Conservation (phyloP, 1,140 invertebrate genomes). For the Plectus sambesii region DNA sequence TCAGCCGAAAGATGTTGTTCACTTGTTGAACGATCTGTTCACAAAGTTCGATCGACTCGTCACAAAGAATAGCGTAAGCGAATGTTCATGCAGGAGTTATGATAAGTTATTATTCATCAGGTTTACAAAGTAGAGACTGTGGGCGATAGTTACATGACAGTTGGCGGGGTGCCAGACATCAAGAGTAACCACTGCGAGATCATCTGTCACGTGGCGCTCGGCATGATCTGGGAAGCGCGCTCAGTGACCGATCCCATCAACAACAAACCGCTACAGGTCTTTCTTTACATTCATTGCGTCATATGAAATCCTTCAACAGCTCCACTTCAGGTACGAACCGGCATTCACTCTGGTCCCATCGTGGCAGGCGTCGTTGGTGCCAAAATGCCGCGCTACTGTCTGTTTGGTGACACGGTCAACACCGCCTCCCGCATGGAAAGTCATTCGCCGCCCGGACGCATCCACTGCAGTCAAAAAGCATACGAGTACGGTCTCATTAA, state of each 20-base stretch:
- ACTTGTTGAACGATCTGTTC: slow-evolving; percentile 87
- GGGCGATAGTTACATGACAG: slow-evolving; percentile 97
- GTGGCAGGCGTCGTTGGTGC: slow-evolving; percentile 52
- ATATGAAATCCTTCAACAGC: too few relatives aligned
- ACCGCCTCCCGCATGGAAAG: slow-evolving; percentile 46
- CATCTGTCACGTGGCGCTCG: slow-evolving; percentile 77
- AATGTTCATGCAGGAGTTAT: too few relatives aligned
- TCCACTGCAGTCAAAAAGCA: slow-evolving; percentile 40
- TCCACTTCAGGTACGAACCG: slow-evolving; percentile 32
- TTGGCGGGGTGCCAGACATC: slow-evolving; percentile 84
- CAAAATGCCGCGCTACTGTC: slow-evolving; percentile 52
- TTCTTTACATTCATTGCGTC: too few relatives aligned
- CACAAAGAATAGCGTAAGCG: slow-evolving; percentile 31
- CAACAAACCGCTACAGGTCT: too few relatives aligned
- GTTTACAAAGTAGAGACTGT: slow-evolving; percentile 84
- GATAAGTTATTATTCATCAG: too few relatives aligned
- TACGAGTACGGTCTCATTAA: slow-evolving; percentile 18
- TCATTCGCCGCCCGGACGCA: slow-evolving; percentile 35
- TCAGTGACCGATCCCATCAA: slow-evolving; percentile 36
- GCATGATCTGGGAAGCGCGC: slow-evolving; percentile 45
- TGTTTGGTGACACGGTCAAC: slow-evolving; percentile 65
- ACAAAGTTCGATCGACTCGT: slow-evolving; percentile 68
- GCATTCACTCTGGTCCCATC: slow-evolving; percentile 40
- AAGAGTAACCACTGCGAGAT: slow-evolving; percentile 79
- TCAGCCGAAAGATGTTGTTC: slow-evolving; percentile 59